Percentiles rank a stretch among this genome's conserved stretches.
Evolutionary conservation across 2,113 vertebrate genomes (phyloP).

Genomic region (Cyrtonyx montezumae): DNA sequence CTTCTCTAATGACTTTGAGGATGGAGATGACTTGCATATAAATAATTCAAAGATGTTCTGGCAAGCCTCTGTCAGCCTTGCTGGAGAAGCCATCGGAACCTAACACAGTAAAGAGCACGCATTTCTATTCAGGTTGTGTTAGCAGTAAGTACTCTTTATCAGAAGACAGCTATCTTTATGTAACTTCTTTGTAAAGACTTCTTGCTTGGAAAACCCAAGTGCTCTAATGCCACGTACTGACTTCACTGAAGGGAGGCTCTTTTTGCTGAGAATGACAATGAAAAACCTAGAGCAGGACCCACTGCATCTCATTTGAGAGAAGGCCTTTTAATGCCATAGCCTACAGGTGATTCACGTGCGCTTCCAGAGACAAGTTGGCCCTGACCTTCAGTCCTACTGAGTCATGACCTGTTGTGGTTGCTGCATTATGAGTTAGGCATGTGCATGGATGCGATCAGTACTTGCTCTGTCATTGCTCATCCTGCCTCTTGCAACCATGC

Average conservation of each 20-base stretch:
- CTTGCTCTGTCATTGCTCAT: not conserved
- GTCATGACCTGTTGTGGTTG: not conserved
- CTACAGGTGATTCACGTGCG: not conserved
- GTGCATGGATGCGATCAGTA: not conserved
- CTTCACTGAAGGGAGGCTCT: not conserved
- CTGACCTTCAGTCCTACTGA: not conserved
- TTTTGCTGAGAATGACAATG: not conserved
- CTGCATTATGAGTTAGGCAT: not conserved
- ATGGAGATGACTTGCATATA: not conserved
- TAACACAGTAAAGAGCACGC: not conserved
- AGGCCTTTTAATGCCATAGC: not conserved
- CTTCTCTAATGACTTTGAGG: not conserved
- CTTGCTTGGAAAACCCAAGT: not conserved
- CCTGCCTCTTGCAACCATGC: rapidly evolving
- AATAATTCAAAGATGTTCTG: not conserved
- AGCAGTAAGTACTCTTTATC: rapidly evolving
- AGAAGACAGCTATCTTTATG: not conserved
- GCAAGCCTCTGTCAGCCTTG: not conserved
- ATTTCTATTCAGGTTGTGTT: not conserved
- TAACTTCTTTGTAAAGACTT: not conserved
- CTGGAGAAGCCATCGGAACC: not conserved
- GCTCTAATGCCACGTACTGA: not conserved
- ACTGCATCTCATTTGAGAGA: not conserved
- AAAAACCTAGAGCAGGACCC: not conserved
- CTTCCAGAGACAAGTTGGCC: not conserved